These are phyloP conservation scores for Salarias fasciatus DNA, from an alignment of 2,797 vertebrate genomes.

Conservation along the genomic window DNA sequence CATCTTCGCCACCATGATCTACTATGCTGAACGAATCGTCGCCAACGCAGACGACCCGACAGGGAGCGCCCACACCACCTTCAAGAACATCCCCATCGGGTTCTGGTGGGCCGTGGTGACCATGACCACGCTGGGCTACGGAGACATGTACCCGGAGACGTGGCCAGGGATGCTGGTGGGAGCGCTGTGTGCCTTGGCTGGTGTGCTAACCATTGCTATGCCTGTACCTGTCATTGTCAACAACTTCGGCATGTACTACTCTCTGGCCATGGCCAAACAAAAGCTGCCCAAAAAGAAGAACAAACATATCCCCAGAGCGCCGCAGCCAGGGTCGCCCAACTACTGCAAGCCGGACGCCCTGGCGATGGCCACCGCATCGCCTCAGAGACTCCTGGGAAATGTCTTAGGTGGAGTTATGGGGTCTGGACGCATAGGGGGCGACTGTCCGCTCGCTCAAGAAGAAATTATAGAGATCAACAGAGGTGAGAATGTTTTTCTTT, in stretches of 20 bases:
- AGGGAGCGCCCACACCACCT: slow-evolving; percentile 94
- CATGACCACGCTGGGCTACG: slow-evolving; percentile 99
- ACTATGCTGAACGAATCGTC: slow-evolving; percentile 98
- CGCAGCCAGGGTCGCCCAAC: slow-evolving; percentile 98
- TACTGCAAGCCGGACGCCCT: slow-evolving; percentile 99
- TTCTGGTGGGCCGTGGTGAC: slow-evolving; percentile 99
- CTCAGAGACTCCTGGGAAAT: slow-evolving; percentile 90
- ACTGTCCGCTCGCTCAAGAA: slow-evolving; percentile 93
- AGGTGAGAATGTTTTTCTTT: slow-evolving; percentile 74
- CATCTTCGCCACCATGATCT: slow-evolving; percentile 99
- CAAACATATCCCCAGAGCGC: slow-evolving; percentile 98
- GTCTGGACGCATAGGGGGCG: slow-evolving; percentile 85
- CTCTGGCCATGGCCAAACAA: slow-evolving; percentile 99
- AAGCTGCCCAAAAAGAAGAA: slow-evolving; percentile 99
- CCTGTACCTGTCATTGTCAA: slow-evolving; percentile 99
- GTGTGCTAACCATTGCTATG: slow-evolving; percentile 99
- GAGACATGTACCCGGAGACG: slow-evolving; percentile 99
- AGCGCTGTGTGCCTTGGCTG: slow-evolving; percentile 95
- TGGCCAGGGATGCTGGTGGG: slow-evolving; percentile 99
- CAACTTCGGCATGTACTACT: slow-evolving; percentile 99
- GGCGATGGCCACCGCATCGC: slow-evolving; percentile 97
- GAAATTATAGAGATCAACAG: slow-evolving; percentile 96
- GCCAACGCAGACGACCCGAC: slow-evolving; percentile 95
- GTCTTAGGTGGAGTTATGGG: slow-evolving; percentile 97
- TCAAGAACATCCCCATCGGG: slow-evolving; percentile 99